A percentile compares a stretch with the other conserved stretches of the same genome.
Evolutionary conservation across 2,888 invertebrate genomes (phyloP).

Genomic region (Monopis laevigella): DNA sequence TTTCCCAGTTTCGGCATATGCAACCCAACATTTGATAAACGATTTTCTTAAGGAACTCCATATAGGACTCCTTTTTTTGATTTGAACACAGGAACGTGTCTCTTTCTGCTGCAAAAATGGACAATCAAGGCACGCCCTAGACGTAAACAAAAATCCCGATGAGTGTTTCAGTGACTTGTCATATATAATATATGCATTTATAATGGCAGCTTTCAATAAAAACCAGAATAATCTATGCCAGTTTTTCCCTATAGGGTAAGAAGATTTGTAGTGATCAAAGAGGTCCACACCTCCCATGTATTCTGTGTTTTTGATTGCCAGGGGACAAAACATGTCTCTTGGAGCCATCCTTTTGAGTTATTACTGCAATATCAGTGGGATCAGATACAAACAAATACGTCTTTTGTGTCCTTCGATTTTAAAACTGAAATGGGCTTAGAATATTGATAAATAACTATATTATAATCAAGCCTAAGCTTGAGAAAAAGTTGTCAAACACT

Average conservation of each 20-base stretch:
- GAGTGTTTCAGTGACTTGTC: conserved; percentile 14
- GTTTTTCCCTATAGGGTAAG: too few relatives aligned
- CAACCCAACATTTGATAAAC: conserved; percentile 14
- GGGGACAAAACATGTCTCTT: conserved; percentile 15
- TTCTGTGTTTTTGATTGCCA: conserved; percentile 15
- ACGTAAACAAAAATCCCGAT: too few relatives aligned
- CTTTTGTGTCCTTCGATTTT: conserved; percentile 18
- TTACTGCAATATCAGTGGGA: conserved; percentile 15
- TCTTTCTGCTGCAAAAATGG: conserved; percentile 5
- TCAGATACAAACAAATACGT: conserved; percentile 16
- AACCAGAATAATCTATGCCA: too few relatives aligned
- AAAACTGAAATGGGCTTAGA: conserved; percentile 14
- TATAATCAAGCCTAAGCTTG: background rate
- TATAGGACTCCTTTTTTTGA: conserved; percentile 15
- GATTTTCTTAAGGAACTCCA: conserved; percentile 13
- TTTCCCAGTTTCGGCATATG: conserved; percentile 14
- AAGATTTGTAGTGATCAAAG: too few relatives aligned
- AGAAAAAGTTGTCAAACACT: conserved; percentile 13
- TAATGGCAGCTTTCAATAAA: too few relatives aligned
- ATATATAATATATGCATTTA: too few relatives aligned
- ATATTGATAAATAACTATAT: conserved; percentile 12
- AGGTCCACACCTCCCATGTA: too few relatives aligned
- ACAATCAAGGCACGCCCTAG: too few relatives aligned
- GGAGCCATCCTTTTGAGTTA: conserved; percentile 16
- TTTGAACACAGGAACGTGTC: too few relatives aligned